Percentiles rank a stretch among this genome's conserved stretches.
phyloP scores from a whole-genome alignment of 2,888 invertebrate species.

The Carabus problematicus region DNA sequence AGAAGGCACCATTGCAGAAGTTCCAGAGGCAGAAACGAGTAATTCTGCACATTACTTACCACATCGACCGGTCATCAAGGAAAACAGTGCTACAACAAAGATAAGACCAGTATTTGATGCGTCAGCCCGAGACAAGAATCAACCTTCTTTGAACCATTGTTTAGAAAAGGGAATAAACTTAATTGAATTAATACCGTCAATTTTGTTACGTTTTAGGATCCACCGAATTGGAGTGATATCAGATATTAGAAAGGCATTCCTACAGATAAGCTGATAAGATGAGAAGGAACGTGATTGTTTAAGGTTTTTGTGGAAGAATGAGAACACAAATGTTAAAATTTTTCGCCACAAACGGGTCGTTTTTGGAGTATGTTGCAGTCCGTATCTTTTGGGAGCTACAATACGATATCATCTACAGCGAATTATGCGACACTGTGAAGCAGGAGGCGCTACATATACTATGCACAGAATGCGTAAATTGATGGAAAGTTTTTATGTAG shows the following conservation, averaged over 20 bases:
- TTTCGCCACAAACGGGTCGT: conserved; percentile 43
- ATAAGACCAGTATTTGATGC: too few species aligned
- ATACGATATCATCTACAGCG: conserved; percentile 31
- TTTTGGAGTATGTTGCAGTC: conserved; percentile 45
- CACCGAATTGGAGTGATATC: conserved; percentile 45
- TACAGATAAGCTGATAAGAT: conserved; percentile 47
- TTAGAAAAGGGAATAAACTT: too few species aligned
- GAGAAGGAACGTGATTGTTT: conserved; percentile 48
- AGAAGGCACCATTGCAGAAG: conserved; percentile 43
- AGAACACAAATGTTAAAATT: conserved; percentile 19
- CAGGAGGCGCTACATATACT: conserved; percentile 17
- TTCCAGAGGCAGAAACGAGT: conserved; percentile 23
- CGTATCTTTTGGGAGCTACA: conserved; percentile 44
- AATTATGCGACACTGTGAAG: neutral
- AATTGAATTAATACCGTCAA: too few species aligned
- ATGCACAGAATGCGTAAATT: conserved; percentile 37
- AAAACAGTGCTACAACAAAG: too few species aligned
- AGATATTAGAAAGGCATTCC: conserved; percentile 50
- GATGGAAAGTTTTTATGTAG: conserved; percentile 37
- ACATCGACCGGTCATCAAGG: conserved; percentile 50
- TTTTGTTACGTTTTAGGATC: too few species aligned
- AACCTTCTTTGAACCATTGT: too few species aligned
- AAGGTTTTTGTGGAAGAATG: conserved; percentile 48
- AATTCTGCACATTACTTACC: conserved; percentile 45
- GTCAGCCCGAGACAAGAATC: too few species aligned